Evolutionary conservation across 2,888 invertebrate genomes (phyloP).

Genomic region (Ditula angustiorana): DNA sequence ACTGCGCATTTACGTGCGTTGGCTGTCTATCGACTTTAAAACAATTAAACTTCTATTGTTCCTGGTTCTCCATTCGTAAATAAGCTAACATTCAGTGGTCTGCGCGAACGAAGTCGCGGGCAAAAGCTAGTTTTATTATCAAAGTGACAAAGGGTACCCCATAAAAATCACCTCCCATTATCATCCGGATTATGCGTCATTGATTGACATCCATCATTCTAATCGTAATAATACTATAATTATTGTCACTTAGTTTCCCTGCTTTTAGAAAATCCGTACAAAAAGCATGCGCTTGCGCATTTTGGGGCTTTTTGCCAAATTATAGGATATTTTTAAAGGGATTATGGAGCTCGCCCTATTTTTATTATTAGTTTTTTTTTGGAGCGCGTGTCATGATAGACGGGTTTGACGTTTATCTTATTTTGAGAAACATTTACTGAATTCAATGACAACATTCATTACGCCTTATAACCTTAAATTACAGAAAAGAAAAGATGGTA

Average conservation of each 20-base stretch:
- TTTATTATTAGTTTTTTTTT: constrained; percentile 17
- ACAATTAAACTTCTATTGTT: too few species aligned
- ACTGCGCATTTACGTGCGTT: too few species aligned
- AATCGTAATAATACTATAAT: constrained; percentile 14
- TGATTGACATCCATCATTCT: constrained; percentile 31
- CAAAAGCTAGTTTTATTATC: too few species aligned
- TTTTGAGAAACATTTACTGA: background rate
- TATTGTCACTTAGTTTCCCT: constrained; percentile 34
- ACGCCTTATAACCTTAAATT: too few species aligned
- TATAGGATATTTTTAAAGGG: constrained; percentile 36
- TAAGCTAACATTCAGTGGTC: too few species aligned
- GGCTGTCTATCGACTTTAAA: too few species aligned
- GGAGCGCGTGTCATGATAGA: constrained; percentile 23
- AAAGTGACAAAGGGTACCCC: background rate
- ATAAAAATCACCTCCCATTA: background rate
- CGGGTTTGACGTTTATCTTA: background rate
- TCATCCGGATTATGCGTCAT: constrained; percentile 9
- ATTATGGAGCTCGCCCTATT: constrained; percentile 26
- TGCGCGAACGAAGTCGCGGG: too few species aligned
- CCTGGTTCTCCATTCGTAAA: too few species aligned
- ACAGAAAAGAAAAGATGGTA: too few species aligned
- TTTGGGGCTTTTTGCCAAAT: constrained; percentile 34
- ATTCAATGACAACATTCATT: too few species aligned
- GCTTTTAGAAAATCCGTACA: constrained; percentile 17
- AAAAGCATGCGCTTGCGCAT: constrained; percentile 14